Percentiles rank a stretch among this genome's conserved stretches.
Conservation (phyloP, 2,113 vertebrate genomes). For the Ictalurus punctatus region DNA sequence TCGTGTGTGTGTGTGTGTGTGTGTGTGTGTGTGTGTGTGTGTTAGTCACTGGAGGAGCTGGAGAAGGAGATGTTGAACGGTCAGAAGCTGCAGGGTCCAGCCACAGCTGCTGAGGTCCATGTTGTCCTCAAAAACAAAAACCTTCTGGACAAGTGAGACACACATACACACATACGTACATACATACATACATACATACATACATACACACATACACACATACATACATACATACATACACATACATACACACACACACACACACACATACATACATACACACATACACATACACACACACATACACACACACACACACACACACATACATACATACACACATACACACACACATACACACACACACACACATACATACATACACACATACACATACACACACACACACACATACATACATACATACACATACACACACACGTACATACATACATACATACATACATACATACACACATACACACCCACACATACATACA, state of each 20-base stretch:
- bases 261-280: not conserved
- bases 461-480: not conserved
- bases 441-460: not conserved
- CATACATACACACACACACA: not conserved
- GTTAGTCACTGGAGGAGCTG: conserved; percentile 89
- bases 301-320: not conserved
- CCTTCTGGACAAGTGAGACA: conserved; percentile 83
- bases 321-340: not conserved
- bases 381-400: not conserved
- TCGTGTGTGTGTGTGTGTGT: not conserved
- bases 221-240: not conserved
- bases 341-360: not conserved
- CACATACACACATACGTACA: not conserved
- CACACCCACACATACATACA: not conserved
- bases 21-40: conserved; percentile 23
- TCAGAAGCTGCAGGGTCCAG: conserved; percentile 96
- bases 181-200: not conserved
- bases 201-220: not conserved
- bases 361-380: not conserved
- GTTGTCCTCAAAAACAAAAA: conserved; percentile 87
- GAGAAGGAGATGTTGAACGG: conserved; percentile 96
- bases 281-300: not conserved
- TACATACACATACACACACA: not conserved
- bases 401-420: not conserved
- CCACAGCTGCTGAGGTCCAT: conserved; percentile 88